These are phyloP conservation scores for Eupithecia dodoneata DNA, from an alignment of 2,888 invertebrate species.

Conservation along the genomic window DNA sequence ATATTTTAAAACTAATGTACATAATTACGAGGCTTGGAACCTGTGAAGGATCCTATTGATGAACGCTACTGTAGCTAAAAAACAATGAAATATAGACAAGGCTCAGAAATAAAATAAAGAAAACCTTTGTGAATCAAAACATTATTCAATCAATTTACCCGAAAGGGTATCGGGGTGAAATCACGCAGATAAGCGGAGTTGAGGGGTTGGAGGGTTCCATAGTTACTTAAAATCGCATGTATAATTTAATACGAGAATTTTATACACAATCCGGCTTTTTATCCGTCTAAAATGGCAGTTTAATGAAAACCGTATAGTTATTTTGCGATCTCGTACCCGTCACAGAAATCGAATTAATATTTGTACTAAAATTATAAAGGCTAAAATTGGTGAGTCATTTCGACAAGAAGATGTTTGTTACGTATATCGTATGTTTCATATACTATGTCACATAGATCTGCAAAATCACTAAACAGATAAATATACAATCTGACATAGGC, in stretches of 20 bases:
- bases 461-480: too few species aligned
- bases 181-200: constrained; percentile 66
- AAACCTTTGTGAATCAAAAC: constrained; percentile 59
- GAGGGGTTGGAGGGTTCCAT: constrained; percentile 56
- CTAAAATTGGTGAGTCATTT: too few species aligned
- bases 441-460: too few species aligned
- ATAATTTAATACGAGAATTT: constrained; percentile 66
- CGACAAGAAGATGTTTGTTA: too few species aligned
- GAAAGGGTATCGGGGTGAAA: constrained; percentile 62
- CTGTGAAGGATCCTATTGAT: background rate
- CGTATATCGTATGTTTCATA: too few species aligned
- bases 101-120: constrained; percentile 29
- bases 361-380: too few species aligned
- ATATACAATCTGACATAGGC: too few species aligned
- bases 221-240: constrained; percentile 73
- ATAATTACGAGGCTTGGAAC: background rate
- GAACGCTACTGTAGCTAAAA: background rate
- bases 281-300: background rate
- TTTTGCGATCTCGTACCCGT: too few species aligned
- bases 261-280: constrained; percentile 21
- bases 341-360: too few species aligned
- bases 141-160: constrained; percentile 70
- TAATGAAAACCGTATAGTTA: background rate
- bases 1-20: background rate
- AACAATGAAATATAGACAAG: constrained; percentile 9